phyloP scores from a whole-genome alignment of 53 echinoderm and acorn worm species.

The Paelopatides confundens region DNA sequence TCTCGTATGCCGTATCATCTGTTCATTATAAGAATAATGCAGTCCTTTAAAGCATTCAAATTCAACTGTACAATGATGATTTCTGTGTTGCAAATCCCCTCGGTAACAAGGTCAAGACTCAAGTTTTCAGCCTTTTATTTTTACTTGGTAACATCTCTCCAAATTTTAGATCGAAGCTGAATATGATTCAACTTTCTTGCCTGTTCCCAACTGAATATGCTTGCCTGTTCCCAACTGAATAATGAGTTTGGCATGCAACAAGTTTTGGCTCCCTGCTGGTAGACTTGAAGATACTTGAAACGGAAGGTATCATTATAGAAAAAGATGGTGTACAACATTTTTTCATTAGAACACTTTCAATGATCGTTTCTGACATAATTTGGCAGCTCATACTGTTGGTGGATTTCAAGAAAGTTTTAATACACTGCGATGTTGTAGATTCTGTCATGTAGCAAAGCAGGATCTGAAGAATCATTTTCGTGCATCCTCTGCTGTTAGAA shows the following conservation, averaged over 20 bases:
- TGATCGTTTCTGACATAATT: not conserved
- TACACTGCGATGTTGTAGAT: not conserved
- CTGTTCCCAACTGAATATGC: constrained; percentile 28
- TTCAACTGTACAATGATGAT: constrained; percentile 32
- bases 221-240: constrained; percentile 13
- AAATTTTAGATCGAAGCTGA: constrained; percentile 22
- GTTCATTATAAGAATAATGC: no score
- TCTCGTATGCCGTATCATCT: no score
- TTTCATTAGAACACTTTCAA: constrained; percentile 5
- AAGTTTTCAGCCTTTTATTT: constrained; percentile 41
- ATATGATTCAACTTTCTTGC: constrained; percentile 24
- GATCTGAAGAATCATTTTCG: constrained; percentile 6
- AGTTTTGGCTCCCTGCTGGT: constrained; percentile 10
- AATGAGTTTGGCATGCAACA: constrained; percentile 26
- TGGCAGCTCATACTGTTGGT: constrained; percentile 27
- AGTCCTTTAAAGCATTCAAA: constrained; percentile 34
- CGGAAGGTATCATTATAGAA: not conserved
- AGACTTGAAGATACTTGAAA: not conserved
- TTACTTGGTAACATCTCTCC: not conserved
- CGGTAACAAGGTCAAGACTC: constrained; percentile 31
- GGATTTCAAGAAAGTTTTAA: constrained; percentile 45
- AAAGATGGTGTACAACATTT: not conserved
- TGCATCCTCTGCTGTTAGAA: not conserved
- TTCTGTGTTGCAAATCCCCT: constrained; percentile 35
- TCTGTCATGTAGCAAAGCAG: constrained; percentile 17